phyloP scores from a whole-genome alignment of 2,113 vertebrate species.

The Myanophis thanlyinensis region DNA sequence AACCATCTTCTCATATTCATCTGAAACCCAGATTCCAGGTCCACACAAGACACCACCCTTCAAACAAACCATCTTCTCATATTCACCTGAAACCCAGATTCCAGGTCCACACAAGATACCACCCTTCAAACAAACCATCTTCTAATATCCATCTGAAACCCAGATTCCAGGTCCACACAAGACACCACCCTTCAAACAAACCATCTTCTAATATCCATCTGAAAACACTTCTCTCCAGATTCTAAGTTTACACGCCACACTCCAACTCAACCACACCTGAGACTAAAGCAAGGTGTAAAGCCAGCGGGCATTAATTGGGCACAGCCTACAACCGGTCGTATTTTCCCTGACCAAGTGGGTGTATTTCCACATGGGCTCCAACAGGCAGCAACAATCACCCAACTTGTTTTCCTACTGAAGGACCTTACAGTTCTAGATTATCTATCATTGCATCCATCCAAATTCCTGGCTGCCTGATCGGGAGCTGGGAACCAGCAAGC shows the following conservation, averaged over 20 bases:
- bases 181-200: too few species aligned
- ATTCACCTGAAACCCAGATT: neutral
- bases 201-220: too few species aligned
- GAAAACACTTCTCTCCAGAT: neutral
- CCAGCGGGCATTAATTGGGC: neutral
- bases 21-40: neutral
- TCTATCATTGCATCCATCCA: neutral
- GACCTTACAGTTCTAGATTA: neutral
- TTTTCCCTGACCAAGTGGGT: neutral
- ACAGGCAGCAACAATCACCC: neutral
- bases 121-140: neutral
- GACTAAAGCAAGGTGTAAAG: neutral
- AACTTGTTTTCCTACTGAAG: neutral
- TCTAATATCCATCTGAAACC: neutral
- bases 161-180: too few species aligned
- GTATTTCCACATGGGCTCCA: neutral
- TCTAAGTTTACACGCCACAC: neutral
- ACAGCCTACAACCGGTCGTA: neutral
- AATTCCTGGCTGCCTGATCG: neutral
- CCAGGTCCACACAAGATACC: neutral
- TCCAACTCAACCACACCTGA: neutral
- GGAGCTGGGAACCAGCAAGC: neutral
- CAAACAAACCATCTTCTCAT: neutral
- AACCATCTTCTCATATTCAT: neutral
- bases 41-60: neutral